Percentiles rank a stretch among this genome's conserved stretches.
Conservation (phyloP, 1,140 invertebrate genomes). For the Drosophila nebulosa region DNA sequence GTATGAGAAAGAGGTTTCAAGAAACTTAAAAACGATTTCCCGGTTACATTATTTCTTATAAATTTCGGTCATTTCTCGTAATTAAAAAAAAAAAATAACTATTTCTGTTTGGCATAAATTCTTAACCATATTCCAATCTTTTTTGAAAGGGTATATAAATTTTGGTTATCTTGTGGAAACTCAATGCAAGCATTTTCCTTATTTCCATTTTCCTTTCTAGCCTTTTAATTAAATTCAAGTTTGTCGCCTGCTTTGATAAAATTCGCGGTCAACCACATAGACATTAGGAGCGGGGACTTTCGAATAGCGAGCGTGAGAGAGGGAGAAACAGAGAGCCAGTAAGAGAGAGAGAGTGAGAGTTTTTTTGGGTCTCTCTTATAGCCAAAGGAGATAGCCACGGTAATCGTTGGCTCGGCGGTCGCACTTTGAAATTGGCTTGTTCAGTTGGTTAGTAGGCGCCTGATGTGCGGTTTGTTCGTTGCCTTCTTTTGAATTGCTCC, state of each 20-base stretch:
- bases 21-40: too few species aligned
- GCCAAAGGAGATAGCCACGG: conserved; percentile 41
- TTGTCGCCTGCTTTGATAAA: conserved; percentile 64
- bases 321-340: conserved; percentile 14
- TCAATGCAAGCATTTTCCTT: conserved; percentile 20
- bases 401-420: conserved; percentile 27
- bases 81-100: too few species aligned
- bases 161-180: conserved; percentile 5
- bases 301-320: conserved; percentile 18
- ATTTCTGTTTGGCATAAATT: too few species aligned
- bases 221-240: conserved; percentile 74
- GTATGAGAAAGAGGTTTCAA: too few species aligned
- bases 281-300: conserved; percentile 13
- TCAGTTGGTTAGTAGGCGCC: conserved; percentile 68
- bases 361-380: too few species aligned
- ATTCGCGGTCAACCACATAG: conserved; percentile 56
- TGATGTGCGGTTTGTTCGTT: conserved; percentile 64
- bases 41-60: too few species aligned
- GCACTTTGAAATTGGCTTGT: conserved; percentile 48
- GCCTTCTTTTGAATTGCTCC: conserved; percentile 40
- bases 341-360: background rate
- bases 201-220: conserved; percentile 23
- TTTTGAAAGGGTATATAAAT: conserved; percentile 22
- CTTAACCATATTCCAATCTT: too few species aligned
- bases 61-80: too few species aligned